Base-by-base conservation (phyloP, 2,888 invertebrate species). In the Andrena bucephala region DNA sequence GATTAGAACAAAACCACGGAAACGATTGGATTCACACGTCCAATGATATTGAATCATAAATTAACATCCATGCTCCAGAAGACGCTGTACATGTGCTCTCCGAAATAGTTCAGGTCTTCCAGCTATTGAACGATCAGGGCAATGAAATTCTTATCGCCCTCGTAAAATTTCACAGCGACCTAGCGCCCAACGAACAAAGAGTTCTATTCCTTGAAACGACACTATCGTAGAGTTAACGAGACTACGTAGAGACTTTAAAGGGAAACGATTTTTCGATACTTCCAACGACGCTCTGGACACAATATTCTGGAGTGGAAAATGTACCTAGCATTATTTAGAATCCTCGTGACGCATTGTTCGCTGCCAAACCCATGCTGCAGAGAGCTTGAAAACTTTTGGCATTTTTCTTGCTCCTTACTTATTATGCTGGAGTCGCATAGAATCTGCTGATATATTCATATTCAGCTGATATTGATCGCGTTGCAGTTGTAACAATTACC, bases 381-480 rank as follows among this genome's bases (percentile, higher is more conserved):
- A 7, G 0, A 20, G 7, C 36, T 42, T 20, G 66, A 27, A 29
- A 66, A 65, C 29, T 66, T 42, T 73, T 6, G 10, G 24, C 54
- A 42, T 20, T 73, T 73, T 57, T 57, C 54, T 60, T 16, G 6
- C 33, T 36, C 27, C 6, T 50, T 36, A 16, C 16, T 27, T 54
- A n/a, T 54, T 57, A 54, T 36, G n/a, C 36, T 27, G 33, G 8
- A 31, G 7, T 16, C 68, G 27, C 29, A 24, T 20, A 27, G 24
- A 20, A 33, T 67, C 52, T 7, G 29, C 7, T n/a, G 4, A 10
- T 57, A 33, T n/a, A 27, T 60, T 60, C 16, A 60, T 60, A 31
- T 60, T 67, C 52, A 13, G 24, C 29, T 31, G 59, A 24, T 73
- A 79, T 84, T 36, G 82, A 84, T 79, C 79, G 75, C 72, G n/a